A percentile compares a stretch with the other conserved stretches of the same genome.
phyloP scores from a whole-genome alignment of 1,140 invertebrate species.

The Zaprionus gabonicus region DNA sequence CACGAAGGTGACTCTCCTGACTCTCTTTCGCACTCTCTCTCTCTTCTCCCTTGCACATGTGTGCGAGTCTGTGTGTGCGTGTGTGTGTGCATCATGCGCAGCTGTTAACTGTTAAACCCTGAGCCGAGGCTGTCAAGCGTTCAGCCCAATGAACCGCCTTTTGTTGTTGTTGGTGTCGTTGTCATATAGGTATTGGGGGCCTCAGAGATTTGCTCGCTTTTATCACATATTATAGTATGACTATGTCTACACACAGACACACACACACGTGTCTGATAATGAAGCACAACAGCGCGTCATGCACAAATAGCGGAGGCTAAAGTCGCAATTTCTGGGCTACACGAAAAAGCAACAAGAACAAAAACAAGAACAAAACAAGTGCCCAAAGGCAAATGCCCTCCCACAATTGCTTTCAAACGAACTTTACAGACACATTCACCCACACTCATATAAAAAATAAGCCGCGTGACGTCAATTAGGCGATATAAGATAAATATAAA shows the following conservation, averaged over 20 bases:
- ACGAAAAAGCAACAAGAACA: conserved; percentile 40
- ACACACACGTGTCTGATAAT: conserved; percentile 55
- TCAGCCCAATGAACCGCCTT: conserved; percentile 74
- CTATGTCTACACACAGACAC: conserved; percentile 1
- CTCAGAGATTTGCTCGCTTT: conserved; percentile 46
- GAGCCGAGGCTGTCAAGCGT: conserved; percentile 50
- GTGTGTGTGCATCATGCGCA: conserved; percentile 54
- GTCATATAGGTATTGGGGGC: conserved; percentile 30
- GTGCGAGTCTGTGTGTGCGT: conserved; percentile 13
- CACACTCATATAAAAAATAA: conserved; percentile 44
- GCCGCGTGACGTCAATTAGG: conserved; percentile 66
- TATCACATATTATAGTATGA: conserved; percentile 41
- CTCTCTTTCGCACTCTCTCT: conserved; percentile 29
- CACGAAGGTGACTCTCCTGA: conserved; percentile 25
- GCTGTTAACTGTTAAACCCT: conserved; percentile 72
- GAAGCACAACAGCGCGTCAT: conserved; percentile 49
- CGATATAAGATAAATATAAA: conserved; percentile 66
- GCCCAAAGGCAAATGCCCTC: conserved; percentile 72
- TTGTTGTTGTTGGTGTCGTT: conserved; percentile 44
- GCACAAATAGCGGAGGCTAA: conserved; percentile 63
- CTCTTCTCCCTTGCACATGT: conserved; percentile 8
- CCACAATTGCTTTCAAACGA: conserved; percentile 57
- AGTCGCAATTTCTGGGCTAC: conserved; percentile 76
- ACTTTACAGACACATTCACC: conserved; percentile 44
- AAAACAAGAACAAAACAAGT: conserved; percentile 41